Evolutionary conservation across 2,113 vertebrate genomes (phyloP).

Genomic region (Arothron firmamentum): DNA sequence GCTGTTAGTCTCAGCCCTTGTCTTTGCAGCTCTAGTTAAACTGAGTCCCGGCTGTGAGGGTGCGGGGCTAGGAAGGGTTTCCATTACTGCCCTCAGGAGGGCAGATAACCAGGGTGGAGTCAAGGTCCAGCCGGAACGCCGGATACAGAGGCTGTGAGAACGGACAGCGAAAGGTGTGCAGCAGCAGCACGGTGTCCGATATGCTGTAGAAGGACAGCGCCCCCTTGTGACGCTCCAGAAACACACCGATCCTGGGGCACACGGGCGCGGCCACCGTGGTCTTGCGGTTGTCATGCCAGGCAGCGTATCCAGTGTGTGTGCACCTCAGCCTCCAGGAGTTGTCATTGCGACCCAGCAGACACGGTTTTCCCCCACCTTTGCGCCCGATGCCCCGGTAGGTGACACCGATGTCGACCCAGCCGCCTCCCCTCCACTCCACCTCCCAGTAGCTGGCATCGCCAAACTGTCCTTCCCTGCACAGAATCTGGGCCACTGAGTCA

Average conservation of each 20-base stretch:
- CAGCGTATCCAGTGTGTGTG: slow-evolving; percentile 65
- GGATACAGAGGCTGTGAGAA: slow-evolving; percentile 71
- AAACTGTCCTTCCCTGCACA: slow-evolving; percentile 67
- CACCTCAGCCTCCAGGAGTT: slow-evolving; percentile 71
- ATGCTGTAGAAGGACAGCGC: slow-evolving; percentile 70
- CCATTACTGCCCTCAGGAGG: slow-evolving; percentile 32
- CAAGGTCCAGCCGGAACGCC: slow-evolving; percentile 69
- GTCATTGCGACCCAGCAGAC: slow-evolving; percentile 69
- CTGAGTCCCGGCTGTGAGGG: background rate
- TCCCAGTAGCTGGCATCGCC: slow-evolving; percentile 69
- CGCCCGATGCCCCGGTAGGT: slow-evolving; percentile 64
- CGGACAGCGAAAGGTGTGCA: slow-evolving; percentile 65
- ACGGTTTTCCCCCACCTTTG: slow-evolving; percentile 63
- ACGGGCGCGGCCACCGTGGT: slow-evolving; percentile 65
- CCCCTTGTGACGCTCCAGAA: slow-evolving; percentile 67
- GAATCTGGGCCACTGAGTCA: slow-evolving; percentile 67
- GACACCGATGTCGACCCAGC: slow-evolving; percentile 69
- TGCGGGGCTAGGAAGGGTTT: slow-evolving; percentile 10
- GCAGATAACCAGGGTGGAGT: slow-evolving; percentile 67
- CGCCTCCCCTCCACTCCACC: slow-evolving; percentile 69
- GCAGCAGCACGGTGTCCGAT: slow-evolving; percentile 55
- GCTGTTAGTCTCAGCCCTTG: too few species aligned
- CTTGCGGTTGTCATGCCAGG: slow-evolving; percentile 72
- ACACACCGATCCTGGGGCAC: slow-evolving; percentile 65
- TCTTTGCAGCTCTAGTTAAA: too few species aligned